Conservation (phyloP, 2,888 invertebrate genomes). For the Eristalinus sepulchralis region DNA sequence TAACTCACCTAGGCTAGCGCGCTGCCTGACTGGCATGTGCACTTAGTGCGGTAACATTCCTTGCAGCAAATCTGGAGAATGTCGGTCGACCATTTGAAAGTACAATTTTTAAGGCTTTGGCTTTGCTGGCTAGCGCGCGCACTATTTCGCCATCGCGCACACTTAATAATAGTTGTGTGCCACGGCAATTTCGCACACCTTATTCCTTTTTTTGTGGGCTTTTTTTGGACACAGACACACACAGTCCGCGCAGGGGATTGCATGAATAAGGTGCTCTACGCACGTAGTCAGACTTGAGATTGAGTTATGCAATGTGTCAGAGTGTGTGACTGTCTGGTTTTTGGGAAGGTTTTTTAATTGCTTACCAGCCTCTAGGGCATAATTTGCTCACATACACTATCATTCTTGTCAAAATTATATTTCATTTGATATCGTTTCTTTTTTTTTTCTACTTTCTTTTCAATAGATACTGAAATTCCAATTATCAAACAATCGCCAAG, state of each 20-base stretch:
- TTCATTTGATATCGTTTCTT: constrained; percentile 24
- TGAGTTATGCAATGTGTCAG: constrained; percentile 35
- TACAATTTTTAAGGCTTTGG: constrained; percentile 67
- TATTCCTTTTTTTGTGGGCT: constrained; percentile 36
- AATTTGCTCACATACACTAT: constrained; percentile 43
- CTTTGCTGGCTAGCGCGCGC: constrained; percentile 28
- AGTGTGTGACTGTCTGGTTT: constrained; percentile 26
- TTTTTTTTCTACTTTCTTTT: constrained; percentile 67
- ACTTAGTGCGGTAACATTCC: constrained; percentile 71
- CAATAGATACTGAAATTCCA: constrained; percentile 81
- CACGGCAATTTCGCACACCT: constrained; percentile 67
- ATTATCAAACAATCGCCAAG: constrained; percentile 81
- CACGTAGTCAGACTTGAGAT: constrained; percentile 52
- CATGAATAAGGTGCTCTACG: constrained; percentile 49
- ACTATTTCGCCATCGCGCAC: constrained; percentile 63
- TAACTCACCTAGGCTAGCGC: constrained; percentile 34
- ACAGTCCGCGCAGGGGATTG: background rate
- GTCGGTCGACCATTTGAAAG: constrained; percentile 69
- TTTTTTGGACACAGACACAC: constrained; percentile 7
- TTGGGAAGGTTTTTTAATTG: constrained; percentile 35
- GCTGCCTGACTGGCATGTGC: constrained; percentile 45
- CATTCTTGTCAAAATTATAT: background rate
- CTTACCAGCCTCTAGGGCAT: constrained; percentile 53
- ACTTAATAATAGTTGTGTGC: constrained; percentile 67
- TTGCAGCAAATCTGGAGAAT: constrained; percentile 69